Evolutionary conservation across 2,797 vertebrate species (phyloP).

Genomic region (Pteronotus mesoamericanus): DNA sequence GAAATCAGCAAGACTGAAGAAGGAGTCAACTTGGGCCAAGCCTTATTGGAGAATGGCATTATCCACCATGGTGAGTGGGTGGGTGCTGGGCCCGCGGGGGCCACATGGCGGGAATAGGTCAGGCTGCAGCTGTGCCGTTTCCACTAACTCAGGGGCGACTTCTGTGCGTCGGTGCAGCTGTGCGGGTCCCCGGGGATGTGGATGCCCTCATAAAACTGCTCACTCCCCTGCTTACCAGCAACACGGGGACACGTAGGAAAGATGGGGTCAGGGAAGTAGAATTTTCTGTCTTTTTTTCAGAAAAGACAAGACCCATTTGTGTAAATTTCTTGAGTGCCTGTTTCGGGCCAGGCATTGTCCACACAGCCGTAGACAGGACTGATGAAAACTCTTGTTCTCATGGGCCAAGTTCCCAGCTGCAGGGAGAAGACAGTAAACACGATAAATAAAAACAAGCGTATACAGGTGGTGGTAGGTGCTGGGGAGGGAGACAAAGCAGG

Average conservation of each 20-base stretch:
- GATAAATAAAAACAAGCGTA: no score
- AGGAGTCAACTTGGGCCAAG: slow-evolving; percentile 97
- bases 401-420: background rate
- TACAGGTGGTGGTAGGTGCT: rapidly evolving
- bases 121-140: background rate
- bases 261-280: background rate
- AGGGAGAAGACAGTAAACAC: background rate
- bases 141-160: rapidly evolving
- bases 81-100: background rate
- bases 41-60: slow-evolving; percentile 96
- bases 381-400: background rate
- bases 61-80: slow-evolving; percentile 98
- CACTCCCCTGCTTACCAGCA: background rate
- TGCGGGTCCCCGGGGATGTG: rapidly evolving
- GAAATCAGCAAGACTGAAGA: slow-evolving; percentile 98
- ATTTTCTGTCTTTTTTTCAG: background rate
- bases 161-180: rapidly evolving
- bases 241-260: background rate
- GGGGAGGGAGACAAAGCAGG: background rate
- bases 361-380: rapidly evolving
- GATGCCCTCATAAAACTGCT: background rate
- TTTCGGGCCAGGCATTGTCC: background rate
- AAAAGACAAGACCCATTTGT: background rate
- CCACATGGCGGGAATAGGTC: background rate
- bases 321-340: background rate